Percentiles rank a stretch among this genome's conserved stretches.
These are phyloP conservation scores for Musca domestica DNA, from an alignment of 1,140 invertebrate species.

Conservation along the genomic window DNA sequence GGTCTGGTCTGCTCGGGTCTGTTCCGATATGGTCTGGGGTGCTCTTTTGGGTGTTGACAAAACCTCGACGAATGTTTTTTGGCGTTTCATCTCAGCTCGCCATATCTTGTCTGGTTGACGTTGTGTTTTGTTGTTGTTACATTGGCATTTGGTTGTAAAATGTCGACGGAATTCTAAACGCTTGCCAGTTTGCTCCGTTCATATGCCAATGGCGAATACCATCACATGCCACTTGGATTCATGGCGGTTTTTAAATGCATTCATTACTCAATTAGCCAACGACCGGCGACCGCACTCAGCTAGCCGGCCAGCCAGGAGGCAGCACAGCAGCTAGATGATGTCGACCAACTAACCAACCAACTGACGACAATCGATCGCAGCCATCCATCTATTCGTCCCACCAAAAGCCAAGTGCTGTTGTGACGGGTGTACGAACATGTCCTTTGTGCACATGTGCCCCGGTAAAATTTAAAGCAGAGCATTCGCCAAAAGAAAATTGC, in stretches of 20 bases:
- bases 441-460: no score
- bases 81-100: background rate
- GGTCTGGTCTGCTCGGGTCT: no score
- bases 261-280: conserved; percentile 19
- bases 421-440: no score
- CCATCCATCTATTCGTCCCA: no score
- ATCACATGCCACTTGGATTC: conserved; percentile 22
- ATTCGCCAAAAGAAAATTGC: no score
- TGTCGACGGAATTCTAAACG: conserved; percentile 19
- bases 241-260: conserved; percentile 21
- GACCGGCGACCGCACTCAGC: background rate
- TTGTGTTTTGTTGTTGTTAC: background rate
- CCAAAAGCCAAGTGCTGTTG: no score
- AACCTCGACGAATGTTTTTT: background rate
- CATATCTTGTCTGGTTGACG: background rate
- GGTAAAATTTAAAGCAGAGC: no score
- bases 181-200: conserved; percentile 20
- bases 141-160: conserved; percentile 20
- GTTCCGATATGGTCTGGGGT: no score
- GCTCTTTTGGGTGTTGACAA: conserved; percentile 7
- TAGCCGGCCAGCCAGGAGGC: background rate
- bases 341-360: no score
- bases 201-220: conserved; percentile 22
- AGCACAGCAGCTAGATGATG: background rate
- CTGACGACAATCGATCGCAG: no score